Percentiles rank a stretch among this genome's conserved stretches.
phyloP scores from a whole-genome alignment of 2,797 vertebrate genomes.

The Nyctibius grandis region DNA sequence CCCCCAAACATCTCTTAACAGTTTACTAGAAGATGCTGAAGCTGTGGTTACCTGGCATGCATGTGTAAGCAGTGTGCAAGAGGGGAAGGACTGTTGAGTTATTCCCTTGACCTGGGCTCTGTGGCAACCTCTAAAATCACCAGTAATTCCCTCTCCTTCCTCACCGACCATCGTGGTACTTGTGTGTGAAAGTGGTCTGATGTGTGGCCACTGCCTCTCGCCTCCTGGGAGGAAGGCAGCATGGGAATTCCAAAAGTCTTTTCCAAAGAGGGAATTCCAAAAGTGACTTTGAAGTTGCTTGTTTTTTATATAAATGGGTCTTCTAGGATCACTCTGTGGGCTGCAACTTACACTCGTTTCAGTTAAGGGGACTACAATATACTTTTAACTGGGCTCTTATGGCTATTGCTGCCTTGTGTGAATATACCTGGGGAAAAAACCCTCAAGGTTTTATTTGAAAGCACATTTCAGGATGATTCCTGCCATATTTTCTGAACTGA shows the following conservation, averaged over 20 bases:
- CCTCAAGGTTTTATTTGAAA: background rate
- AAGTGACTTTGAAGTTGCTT: background rate
- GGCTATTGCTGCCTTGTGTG: background rate
- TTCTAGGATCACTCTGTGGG: background rate
- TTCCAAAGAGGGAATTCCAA: background rate
- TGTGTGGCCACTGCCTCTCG: fast-evolving
- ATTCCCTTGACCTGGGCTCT: background rate
- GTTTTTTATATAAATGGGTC: background rate
- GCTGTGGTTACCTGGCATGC: background rate
- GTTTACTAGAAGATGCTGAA: background rate
- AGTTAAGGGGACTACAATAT: background rate
- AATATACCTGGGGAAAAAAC: fast-evolving
- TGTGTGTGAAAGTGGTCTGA: background rate
- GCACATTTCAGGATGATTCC: background rate
- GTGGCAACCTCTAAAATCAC: background rate
- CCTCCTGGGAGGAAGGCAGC: background rate
- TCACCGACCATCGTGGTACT: fast-evolving
- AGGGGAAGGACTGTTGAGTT: background rate
- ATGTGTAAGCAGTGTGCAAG: fast-evolving
- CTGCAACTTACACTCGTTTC: background rate
- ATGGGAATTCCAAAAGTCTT: background rate
- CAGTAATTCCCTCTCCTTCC: background rate
- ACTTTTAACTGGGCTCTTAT: fast-evolving
- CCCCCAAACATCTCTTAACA: background rate
- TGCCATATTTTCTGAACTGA: fast-evolving